Conservation (phyloP, 2,888 invertebrate species). For the Plebejus melissa region DNA sequence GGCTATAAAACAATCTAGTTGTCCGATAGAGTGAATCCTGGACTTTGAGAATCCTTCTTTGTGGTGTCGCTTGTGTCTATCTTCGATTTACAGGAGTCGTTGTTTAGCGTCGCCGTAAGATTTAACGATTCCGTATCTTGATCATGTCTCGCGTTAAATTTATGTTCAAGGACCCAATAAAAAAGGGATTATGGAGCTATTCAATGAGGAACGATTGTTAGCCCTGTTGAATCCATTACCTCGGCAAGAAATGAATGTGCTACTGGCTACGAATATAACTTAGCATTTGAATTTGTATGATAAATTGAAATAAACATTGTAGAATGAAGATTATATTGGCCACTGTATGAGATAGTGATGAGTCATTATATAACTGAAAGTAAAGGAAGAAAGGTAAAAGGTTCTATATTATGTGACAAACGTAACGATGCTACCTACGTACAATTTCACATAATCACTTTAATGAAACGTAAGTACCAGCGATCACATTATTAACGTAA, state of each 20-base stretch:
- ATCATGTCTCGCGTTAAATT: constrained; percentile 19
- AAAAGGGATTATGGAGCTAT: constrained; percentile 18
- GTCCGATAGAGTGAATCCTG: constrained; percentile 14
- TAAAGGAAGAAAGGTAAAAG: no score
- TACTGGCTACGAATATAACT: not conserved
- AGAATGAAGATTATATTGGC: not conserved
- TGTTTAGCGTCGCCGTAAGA: constrained; percentile 14
- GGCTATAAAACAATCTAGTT: constrained; percentile 13
- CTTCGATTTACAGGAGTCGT: constrained; percentile 17
- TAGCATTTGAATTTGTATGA: not conserved
- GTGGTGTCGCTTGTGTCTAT: constrained; percentile 17
- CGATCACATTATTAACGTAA: constrained; percentile 17
- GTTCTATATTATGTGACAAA: not conserved
- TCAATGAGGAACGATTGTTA: not conserved
- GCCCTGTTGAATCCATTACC: not conserved
- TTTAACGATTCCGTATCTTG: constrained; percentile 25
- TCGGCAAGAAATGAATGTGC: not conserved
- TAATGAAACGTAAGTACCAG: constrained; percentile 1
- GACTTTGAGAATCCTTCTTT: constrained; percentile 20
- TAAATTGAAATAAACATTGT: not conserved
- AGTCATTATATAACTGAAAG: no score
- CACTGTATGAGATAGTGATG: not conserved
- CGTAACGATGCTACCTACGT: not conserved
- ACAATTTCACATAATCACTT: not conserved
- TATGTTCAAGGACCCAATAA: constrained; percentile 12